Conservation (phyloP, 2,113 vertebrate species). For the Tursiops truncatus region DNA sequence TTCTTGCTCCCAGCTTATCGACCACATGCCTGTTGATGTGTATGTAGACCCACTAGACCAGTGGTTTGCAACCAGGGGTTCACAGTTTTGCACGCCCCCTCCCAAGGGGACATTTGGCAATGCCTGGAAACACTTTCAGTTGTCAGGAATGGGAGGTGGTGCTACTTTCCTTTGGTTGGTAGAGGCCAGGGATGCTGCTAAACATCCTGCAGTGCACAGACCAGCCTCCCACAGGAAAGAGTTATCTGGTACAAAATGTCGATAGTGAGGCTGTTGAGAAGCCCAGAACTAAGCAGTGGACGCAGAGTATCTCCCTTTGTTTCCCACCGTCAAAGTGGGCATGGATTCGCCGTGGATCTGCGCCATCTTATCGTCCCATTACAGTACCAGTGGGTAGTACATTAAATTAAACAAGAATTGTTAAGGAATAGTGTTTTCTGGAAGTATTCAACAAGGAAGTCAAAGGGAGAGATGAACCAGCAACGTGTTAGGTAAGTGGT, state of each 20-base stretch:
- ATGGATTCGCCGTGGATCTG: not conserved
- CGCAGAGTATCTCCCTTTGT: slow-evolving; percentile 49
- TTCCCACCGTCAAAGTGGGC: not conserved
- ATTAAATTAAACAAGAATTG: not conserved
- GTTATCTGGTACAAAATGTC: not conserved
- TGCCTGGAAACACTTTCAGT: not conserved
- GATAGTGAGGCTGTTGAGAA: not conserved
- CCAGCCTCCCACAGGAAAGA: not conserved
- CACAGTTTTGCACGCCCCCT: not conserved
- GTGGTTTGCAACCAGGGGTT: not conserved
- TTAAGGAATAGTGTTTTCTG: not conserved
- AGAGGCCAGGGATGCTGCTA: not conserved
- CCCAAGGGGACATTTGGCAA: not conserved
- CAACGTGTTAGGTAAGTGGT: not conserved
- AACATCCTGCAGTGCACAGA: accelerated
- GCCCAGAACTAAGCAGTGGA: slow-evolving; percentile 5
- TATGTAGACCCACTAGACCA: not conserved
- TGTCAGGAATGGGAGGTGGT: not conserved
- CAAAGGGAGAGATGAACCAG: not conserved
- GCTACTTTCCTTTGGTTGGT: not conserved
- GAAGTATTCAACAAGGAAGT: not conserved
- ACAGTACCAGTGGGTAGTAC: not conserved
- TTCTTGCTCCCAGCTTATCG: slow-evolving; percentile 47
- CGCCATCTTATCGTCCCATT: not conserved
- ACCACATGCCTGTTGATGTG: slow-evolving; percentile 28